Percentiles rank a stretch among this genome's conserved stretches.
Conservation (phyloP, 2,797 vertebrate species). For the Tragelaphus eurycerus region DNA sequence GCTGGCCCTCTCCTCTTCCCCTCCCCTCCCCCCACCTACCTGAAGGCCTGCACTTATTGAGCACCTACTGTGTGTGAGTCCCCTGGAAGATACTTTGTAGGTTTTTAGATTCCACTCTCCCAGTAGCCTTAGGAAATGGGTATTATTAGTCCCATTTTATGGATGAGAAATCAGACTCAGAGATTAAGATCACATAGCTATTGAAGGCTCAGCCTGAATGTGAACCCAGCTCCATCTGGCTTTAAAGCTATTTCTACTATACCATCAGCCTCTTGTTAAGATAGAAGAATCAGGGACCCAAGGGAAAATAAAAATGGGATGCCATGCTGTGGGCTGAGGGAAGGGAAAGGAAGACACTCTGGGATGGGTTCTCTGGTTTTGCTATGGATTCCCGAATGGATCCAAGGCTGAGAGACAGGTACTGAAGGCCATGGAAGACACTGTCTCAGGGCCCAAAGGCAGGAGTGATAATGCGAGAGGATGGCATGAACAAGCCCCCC, state of each 20-base stretch:
- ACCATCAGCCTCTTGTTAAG: background rate
- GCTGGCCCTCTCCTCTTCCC: background rate
- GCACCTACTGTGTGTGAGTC: background rate
- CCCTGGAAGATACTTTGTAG: background rate
- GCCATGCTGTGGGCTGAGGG: background rate
- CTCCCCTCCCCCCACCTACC: background rate
- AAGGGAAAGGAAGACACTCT: constrained; percentile 11
- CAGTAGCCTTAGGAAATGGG: background rate
- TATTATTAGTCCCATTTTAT: background rate
- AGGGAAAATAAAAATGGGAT: constrained; percentile 16
- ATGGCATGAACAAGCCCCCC: background rate
- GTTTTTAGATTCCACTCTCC: background rate
- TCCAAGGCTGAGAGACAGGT: constrained; percentile 45
- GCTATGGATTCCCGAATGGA: constrained; percentile 51
- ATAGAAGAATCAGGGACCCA: constrained; percentile 45
- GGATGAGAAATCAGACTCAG: background rate
- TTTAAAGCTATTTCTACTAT: background rate
- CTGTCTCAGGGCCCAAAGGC: background rate
- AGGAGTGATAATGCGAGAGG: background rate
- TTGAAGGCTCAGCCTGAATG: background rate
- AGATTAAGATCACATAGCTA: constrained; percentile 39
- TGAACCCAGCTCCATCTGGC: background rate
- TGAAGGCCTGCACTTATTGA: background rate
- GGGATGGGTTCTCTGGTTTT: constrained; percentile 39
- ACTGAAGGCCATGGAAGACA: background rate